Percentiles rank a stretch among this genome's conserved stretches.
Conservation (phyloP, 2,113 vertebrate species). For the Erythrocercus mccallii region DNA sequence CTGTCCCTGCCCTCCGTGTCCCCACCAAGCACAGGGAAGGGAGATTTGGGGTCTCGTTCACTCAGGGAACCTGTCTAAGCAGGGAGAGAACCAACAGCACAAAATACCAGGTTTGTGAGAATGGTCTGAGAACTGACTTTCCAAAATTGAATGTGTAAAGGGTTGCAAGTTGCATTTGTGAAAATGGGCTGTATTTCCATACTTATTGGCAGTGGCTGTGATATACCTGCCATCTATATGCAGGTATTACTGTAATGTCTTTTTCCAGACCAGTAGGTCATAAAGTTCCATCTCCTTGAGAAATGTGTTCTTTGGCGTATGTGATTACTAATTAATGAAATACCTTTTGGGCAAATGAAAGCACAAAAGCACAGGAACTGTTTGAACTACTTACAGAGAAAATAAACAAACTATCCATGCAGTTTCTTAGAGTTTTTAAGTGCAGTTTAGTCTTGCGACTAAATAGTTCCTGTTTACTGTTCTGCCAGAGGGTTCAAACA, state of each 20-base stretch:
- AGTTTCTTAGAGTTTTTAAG: not conserved
- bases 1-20: not conserved
- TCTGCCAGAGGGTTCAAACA: not conserved
- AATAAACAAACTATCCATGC: slow-evolving; percentile 12
- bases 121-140: not conserved
- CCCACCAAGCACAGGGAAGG: not conserved
- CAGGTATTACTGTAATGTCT: not conserved
- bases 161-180: not conserved
- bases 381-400: not conserved
- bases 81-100: not conserved
- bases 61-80: rapidly evolving
- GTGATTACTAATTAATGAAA: slow-evolving; percentile 45
- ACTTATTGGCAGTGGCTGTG: not conserved
- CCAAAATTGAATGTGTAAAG: not conserved
- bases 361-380: not conserved
- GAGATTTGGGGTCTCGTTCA: not conserved
- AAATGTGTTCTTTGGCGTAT: not conserved
- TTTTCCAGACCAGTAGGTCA: slow-evolving; percentile 34
- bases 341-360: slow-evolving; percentile 9
- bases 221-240: not conserved
- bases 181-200: not conserved
- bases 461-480: not conserved
- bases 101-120: not conserved
- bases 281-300: not conserved
- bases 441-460: not conserved